Evolutionary conservation across 2,888 invertebrate genomes (phyloP).

Genomic region (Thyatira batis): DNA sequence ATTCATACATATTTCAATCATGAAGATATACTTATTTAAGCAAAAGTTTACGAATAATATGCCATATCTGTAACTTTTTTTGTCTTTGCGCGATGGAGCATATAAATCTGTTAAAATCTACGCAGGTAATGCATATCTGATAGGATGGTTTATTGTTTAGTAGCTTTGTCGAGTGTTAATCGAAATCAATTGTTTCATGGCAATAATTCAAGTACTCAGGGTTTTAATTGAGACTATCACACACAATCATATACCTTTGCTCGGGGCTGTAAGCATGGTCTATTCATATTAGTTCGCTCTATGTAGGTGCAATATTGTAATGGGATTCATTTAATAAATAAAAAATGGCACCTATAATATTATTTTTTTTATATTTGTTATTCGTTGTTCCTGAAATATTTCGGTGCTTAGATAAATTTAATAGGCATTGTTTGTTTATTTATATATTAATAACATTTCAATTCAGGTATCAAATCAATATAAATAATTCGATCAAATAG

Average conservation of each 20-base stretch:
- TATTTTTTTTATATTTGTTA: no score
- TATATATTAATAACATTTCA: no score
- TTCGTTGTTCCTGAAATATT: no score
- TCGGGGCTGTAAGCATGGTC: constrained; percentile 50
- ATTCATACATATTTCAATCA: background rate
- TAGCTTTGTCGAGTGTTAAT: constrained; percentile 73
- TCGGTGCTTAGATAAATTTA: no score
- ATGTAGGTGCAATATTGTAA: background rate
- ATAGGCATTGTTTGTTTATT: no score
- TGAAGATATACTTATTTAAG: background rate
- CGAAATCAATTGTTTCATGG: constrained; percentile 76
- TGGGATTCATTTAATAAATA: no score
- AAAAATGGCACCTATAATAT: no score
- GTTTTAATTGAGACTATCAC: constrained; percentile 71
- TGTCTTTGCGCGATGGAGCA: constrained; percentile 29
- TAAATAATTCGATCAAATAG: no score
- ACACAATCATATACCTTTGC: constrained; percentile 54
- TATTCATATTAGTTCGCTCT: constrained; percentile 19
- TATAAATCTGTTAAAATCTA: constrained; percentile 23
- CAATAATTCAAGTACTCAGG: constrained; percentile 63
- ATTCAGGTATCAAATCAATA: no score
- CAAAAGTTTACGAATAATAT: background rate
- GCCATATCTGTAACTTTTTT: constrained; percentile 16
- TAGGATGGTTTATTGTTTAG: constrained; percentile 67
- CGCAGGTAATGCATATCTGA: constrained; percentile 29